Evolutionary conservation across 2,797 vertebrate genomes (phyloP), one percentile per base, ranked within the genome.

Genomic region (Protonibea diacanthus): DNA sequence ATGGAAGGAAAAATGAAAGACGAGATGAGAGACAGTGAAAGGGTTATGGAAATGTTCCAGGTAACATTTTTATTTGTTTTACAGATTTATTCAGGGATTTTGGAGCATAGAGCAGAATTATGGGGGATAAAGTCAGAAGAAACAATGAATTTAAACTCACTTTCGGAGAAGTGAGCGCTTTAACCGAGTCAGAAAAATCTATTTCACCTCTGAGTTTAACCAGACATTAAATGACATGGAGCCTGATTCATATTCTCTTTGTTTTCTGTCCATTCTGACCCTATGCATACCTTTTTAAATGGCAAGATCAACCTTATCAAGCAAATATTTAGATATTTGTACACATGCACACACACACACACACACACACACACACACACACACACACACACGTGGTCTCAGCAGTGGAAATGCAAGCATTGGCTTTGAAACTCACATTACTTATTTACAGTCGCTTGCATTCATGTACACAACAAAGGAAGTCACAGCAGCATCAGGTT

Each of bases 341-440:
- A 58, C 60, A 53, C 42, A 48, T 25, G 47, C 23, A 47, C 69
- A 71, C 52, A 58, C 44, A 33, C 51, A 66, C 40, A 52, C 38
- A 61, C 58, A 53, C 74, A 61, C 15, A 51, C 20, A 76, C 51
- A 66, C 40, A 52, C 38, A 61, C 58, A 53, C 74, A 61, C 15
- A 51, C 20, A 76, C 53, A 65, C 13, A 67, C 49, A 63, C 29
- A 9, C 2, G 33, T 10, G 53, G n/a, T 65, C 76, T 78, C 40
- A 62, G 33, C n/a, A 21, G 40, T 75, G 80, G 42, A 84, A 82
- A 85, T 77, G 42, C 53, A 59, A 56, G 76, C 61, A 62, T 38
- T 87, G 78, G 82, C 87, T 88, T 85, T 91, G 80, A 90, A 88
- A 78, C 58, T 64, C 51, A 73, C 76, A 84, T 88, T 76, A 88